Base-by-base conservation (phyloP, 2,888 invertebrate genomes). In the Lydus trimaculatus region DNA sequence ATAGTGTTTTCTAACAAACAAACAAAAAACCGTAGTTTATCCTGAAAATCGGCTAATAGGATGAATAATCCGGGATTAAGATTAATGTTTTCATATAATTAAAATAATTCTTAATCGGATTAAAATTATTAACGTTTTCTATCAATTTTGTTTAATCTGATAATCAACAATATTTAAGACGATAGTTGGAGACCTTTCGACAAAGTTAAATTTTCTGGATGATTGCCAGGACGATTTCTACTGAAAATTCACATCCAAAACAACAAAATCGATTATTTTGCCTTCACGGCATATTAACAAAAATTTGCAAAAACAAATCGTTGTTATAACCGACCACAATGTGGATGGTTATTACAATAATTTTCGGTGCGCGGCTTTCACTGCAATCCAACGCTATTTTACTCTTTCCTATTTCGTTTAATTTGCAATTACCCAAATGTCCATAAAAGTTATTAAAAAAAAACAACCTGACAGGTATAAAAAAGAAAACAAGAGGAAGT, bases 181-280 rank as follows among this genome's bases (percentile, higher is more conserved):
- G 11, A 56, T 17, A 43, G 11, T 13, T 2, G 25, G 6, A 25
- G 25, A n/a, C n/a, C 28, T 36, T 20, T 61, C 39, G 61, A 31
- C 3, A 23, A 61, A 43, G 63, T 39, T 13, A 66, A 58, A 61
- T 39, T 58, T 70, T 56, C 56, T 70, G 70, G 70, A 70, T 67
- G 59, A 67, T 28, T 67, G 70, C 70, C 70, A 70, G 60, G 43
- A 70, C 64, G 63, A 70, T 70, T 70, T 62, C 70, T n/a, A n/a
- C 23, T 25, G 25, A 67, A 67, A 70, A 67, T 70, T 67, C 70
- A 67, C 67, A 65, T 58, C 61, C 25, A 43, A n/a, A 43, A n/a
- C 4, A 15, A 67, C 67, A 70, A 63, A 70, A 70, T 70, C 70
- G 66, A 70, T 70, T 56, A 52, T 56, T 56, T 48, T 33, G 31